These are phyloP conservation scores for Holothuria scabra DNA, from an alignment of 53 echinoderm and acorn worm species.

Conservation along the genomic window DNA sequence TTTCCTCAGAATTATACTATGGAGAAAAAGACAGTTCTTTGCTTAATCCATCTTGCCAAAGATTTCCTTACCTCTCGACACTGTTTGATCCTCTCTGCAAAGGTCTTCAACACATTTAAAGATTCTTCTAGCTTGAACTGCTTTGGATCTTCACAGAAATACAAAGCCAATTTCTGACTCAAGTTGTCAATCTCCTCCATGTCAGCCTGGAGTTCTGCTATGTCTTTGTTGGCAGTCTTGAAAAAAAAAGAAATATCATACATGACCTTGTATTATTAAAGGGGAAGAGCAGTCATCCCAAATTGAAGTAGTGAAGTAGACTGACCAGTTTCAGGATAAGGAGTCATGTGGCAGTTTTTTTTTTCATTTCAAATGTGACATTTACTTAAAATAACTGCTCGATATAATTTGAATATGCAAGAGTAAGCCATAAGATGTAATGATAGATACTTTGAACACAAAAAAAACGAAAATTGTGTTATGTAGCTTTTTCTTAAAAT, in stretches of 20 bases:
- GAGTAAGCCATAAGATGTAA: too few relatives aligned
- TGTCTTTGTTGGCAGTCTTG: constrained; percentile 73
- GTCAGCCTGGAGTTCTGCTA: constrained; percentile 60
- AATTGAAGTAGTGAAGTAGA: too few relatives aligned
- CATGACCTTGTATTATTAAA: not conserved
- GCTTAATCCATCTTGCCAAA: constrained; percentile 70
- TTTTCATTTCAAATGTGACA: too few relatives aligned
- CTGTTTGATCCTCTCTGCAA: constrained; percentile 25
- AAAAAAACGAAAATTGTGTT: too few relatives aligned
- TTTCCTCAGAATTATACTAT: not conserved
- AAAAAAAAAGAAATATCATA: not conserved
- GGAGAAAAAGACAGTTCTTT: constrained; percentile 59
- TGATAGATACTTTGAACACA: too few relatives aligned
- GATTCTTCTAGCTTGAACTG: constrained; percentile 38
- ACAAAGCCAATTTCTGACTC: constrained; percentile 72
- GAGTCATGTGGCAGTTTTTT: too few relatives aligned
- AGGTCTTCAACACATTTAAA: constrained; percentile 10
- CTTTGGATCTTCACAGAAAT: constrained; percentile 48
- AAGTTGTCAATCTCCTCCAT: constrained; percentile 70
- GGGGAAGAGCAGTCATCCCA: too few relatives aligned
- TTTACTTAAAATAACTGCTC: too few relatives aligned
- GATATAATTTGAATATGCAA: too few relatives aligned
- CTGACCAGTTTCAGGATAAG: too few relatives aligned
- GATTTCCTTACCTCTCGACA: constrained; percentile 73
- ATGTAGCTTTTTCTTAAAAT: too few relatives aligned